phyloP scores from a whole-genome alignment of 2,113 vertebrate species.

The Eptesicus fuscus region DNA sequence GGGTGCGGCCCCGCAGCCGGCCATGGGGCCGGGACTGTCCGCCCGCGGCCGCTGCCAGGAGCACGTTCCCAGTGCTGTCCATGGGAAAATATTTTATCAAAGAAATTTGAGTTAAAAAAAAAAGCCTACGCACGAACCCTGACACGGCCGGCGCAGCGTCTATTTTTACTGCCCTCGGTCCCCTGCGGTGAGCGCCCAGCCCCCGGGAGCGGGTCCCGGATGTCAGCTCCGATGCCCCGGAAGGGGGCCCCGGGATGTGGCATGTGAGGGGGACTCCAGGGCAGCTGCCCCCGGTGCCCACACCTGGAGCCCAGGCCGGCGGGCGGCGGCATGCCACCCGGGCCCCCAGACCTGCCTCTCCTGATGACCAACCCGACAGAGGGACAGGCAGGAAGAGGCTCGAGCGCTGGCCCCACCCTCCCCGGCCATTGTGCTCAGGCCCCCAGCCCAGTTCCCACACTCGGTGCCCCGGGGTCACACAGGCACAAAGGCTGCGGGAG shows the following conservation, averaged over 20 bases:
- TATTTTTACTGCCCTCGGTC: slow-evolving; percentile 77
- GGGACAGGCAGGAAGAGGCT: neutral
- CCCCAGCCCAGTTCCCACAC: slow-evolving; percentile 86
- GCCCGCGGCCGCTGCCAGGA: slow-evolving; percentile 7
- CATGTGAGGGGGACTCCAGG: neutral
- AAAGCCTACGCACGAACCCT: slow-evolving; percentile 68
- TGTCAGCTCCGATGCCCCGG: neutral
- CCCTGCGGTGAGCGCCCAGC: neutral
- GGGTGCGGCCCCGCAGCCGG: neutral
- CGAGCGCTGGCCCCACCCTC: neutral
- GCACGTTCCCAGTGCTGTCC: slow-evolving; percentile 71
- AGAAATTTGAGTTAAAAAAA: slow-evolving; percentile 78
- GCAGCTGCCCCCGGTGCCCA: fast-evolving
- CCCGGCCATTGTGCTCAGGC: slow-evolving; percentile 47
- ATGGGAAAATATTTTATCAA: slow-evolving; percentile 86
- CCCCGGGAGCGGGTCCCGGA: neutral
- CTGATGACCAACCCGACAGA: neutral
- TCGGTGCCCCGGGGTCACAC: slow-evolving; percentile 86
- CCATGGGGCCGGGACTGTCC: slow-evolving; percentile 11
- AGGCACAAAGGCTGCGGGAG: slow-evolving; percentile 82
- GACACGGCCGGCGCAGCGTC: slow-evolving; percentile 59
- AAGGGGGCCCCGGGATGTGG: neutral
- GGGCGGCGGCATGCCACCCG: fast-evolving
- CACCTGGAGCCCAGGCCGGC: neutral
- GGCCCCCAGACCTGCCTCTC: neutral